Percentiles rank a stretch among this genome's conserved stretches.
phyloP scores from a whole-genome alignment of 2,113 vertebrate genomes.

The Eurypyga helias region DNA sequence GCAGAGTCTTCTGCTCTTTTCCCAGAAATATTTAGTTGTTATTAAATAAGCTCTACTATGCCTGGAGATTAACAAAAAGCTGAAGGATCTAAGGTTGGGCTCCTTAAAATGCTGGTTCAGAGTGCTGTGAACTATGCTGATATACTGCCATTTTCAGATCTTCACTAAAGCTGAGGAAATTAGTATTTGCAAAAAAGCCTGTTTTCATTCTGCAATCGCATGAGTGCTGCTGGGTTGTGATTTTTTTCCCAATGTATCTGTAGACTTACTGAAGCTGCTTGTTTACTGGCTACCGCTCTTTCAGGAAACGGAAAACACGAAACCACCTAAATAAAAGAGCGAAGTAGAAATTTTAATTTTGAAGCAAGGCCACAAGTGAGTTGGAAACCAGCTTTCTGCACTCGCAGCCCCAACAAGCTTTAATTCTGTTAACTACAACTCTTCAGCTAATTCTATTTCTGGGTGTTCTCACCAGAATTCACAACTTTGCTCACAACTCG shows the following conservation, averaged over 20 bases:
- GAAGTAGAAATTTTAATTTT: neutral
- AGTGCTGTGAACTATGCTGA: neutral
- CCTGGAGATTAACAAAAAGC: neutral
- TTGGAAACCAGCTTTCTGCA: neutral
- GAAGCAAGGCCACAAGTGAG: neutral
- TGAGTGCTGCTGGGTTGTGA: neutral
- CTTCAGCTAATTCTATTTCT: neutral
- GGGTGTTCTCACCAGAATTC: neutral
- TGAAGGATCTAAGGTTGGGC: neutral
- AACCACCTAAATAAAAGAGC: neutral
- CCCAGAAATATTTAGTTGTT: neutral
- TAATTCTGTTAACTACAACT: neutral
- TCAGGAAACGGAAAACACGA: neutral
- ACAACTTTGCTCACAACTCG: neutral
- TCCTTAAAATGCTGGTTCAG: neutral
- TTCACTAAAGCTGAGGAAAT: neutral
- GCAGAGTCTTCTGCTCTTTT: neutral
- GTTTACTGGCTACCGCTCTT: rapidly evolving
- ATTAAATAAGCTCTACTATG: neutral
- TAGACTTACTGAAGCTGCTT: neutral
- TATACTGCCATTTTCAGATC: neutral
- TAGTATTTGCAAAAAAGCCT: neutral
- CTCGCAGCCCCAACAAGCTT: neutral
- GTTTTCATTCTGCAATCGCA: neutral
- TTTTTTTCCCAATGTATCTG: neutral